Base-by-base conservation (phyloP, 1,140 invertebrate species). In the Apolygus lucorum region DNA sequence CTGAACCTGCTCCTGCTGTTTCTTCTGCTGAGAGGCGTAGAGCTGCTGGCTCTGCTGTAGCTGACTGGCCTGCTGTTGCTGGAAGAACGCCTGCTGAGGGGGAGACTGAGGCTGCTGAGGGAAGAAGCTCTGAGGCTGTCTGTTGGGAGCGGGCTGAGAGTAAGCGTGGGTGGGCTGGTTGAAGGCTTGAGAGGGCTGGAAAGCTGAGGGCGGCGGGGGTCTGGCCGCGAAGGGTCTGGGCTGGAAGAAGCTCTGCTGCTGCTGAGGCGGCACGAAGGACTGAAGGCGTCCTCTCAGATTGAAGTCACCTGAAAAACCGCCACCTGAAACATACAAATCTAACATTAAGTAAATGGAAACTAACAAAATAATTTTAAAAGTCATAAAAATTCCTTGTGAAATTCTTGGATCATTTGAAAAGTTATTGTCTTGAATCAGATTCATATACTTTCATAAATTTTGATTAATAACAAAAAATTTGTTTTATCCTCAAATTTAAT, bases 31-130 rank as follows among this genome's bases (percentile, higher is more conserved):
- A 73, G 89, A 87, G 1, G 86, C 84, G 76, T 85, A 90, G 2
- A 90, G 78, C 75, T 91, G 87, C 70, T 88, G 86, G 0, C 87
- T 89, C 74, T 87, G 89, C 70, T 87, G 84, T 74, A 89, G 81
- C 14, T 84, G 77, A 59, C 88, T 85, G 0, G 85, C 77, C 76
- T 89, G 87, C 74, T 89, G 88, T 67, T 88, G 85, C 74, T 88
- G 86, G 76, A 88, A 89, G 13, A 85, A 78, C 26, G 87, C 84
- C 75, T 90, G 87, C 27, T 87, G 85, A 17, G 8, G 82, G 63
- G 52, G 54, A 21, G 13, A 72, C 21, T 52, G 70, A 62, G 68
- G 71, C 34, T 54, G 72, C 11, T 1, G 68, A 28, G 24, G 73
- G 52, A 1, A 49, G 34, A n/a, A n/a, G n/a, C n/a, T n/a, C n/a